phyloP scores from a whole-genome alignment of 64 coral and sea anemone genomes.

The Montipora efflorescens region DNA sequence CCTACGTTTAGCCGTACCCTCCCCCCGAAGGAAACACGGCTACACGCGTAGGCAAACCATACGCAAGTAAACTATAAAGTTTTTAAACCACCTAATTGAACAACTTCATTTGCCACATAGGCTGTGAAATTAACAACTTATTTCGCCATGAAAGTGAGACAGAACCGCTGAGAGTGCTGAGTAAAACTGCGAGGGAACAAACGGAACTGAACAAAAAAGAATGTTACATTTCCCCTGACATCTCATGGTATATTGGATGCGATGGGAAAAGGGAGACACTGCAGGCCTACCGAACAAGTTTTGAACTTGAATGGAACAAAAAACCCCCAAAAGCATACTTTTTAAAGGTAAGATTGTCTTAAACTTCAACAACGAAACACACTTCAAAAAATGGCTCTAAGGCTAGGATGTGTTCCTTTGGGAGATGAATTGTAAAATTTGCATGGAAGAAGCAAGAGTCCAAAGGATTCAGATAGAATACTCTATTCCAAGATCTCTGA shows the following conservation, averaged over 20 bases:
- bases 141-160: background rate
- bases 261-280: background rate
- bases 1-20: too few relatives aligned
- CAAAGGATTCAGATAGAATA: too few relatives aligned
- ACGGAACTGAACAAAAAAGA: background rate
- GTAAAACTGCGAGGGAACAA: accelerated
- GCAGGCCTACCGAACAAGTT: background rate
- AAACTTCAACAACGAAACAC: too few relatives aligned
- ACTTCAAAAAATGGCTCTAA: too few relatives aligned
- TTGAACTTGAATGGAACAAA: background rate
- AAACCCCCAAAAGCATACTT: background rate
- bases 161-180: background rate
- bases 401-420: too few relatives aligned
- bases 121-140: background rate
- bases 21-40: too few relatives aligned
- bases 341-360: background rate
- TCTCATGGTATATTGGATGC: slow-evolving; percentile 25
- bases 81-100: too few relatives aligned
- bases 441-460: too few relatives aligned
- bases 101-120: background rate
- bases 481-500: too few relatives aligned
- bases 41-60: too few relatives aligned
- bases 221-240: background rate
- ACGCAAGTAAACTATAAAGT: too few relatives aligned
- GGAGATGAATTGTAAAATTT: too few relatives aligned